phyloP scores from a whole-genome alignment of 2,113 vertebrate species.

The Microtus oregoni region DNA sequence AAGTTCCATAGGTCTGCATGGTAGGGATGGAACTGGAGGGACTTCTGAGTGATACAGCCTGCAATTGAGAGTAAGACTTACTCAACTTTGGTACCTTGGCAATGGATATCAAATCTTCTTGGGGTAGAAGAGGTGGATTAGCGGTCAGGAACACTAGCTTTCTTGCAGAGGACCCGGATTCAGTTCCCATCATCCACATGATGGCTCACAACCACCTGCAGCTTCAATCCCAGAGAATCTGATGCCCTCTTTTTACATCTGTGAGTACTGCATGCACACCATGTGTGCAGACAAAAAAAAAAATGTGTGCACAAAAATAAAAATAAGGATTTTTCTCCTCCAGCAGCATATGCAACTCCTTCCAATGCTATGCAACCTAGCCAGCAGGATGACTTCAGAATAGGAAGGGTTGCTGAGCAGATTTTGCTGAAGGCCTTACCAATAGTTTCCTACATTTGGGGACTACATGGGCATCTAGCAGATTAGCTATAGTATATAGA shows the following conservation, averaged over 20 bases:
- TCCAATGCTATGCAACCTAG: neutral
- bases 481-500: neutral
- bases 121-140: neutral
- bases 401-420: neutral
- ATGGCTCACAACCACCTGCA: neutral
- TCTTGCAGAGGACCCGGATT: neutral
- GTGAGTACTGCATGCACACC: neutral
- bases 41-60: neutral
- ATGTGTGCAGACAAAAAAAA: neutral
- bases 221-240: neutral
- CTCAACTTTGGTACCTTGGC: neutral
- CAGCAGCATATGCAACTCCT: neutral
- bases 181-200: neutral
- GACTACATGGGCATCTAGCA: neutral
- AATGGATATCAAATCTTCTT: neutral
- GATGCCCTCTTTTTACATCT: neutral
- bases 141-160: neutral
- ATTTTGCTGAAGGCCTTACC: neutral
- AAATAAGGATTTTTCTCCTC: neutral
- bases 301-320: neutral
- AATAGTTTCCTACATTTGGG: neutral
- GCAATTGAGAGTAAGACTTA: neutral
- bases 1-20: neutral
- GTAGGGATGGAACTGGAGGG: no score
- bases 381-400: neutral